A percentile compares a stretch with the other conserved stretches of the same genome.
phyloP scores from a whole-genome alignment of 2,797 vertebrate species.

The Ceryle rudis region DNA sequence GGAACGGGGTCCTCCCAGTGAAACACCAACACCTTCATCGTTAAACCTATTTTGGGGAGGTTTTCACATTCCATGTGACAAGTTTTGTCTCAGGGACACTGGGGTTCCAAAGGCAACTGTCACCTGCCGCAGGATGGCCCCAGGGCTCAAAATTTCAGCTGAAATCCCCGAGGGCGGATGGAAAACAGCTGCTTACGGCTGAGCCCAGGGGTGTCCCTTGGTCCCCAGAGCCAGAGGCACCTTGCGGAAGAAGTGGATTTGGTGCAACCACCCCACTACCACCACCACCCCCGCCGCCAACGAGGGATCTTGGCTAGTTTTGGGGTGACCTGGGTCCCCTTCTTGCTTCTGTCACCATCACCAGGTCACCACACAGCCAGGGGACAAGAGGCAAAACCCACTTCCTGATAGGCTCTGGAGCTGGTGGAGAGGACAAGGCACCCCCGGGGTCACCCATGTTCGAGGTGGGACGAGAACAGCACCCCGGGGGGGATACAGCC shows the following conservation, averaged over 20 bases:
- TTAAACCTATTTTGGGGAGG: rapidly evolving
- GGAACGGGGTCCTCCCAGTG: background rate
- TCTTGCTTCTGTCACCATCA: background rate
- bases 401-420: background rate
- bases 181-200: background rate
- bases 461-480: background rate
- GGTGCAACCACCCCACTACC: background rate
- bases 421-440: background rate
- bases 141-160: background rate
- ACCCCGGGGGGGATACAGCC: background rate
- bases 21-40: background rate
- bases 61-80: background rate
- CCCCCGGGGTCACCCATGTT: rapidly evolving
- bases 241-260: background rate
- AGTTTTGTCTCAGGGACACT: background rate
- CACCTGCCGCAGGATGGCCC: background rate
- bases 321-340: background rate
- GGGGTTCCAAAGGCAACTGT: background rate
- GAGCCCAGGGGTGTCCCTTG: background rate
- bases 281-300: too few species aligned
- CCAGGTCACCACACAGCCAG: rapidly evolving
- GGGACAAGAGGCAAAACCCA: rapidly evolving
- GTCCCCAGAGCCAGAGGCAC: background rate
- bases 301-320: background rate
- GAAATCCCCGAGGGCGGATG: background rate